phyloP scores from a whole-genome alignment of 2,888 invertebrate genomes.

The Drosophila lutescens region DNA sequence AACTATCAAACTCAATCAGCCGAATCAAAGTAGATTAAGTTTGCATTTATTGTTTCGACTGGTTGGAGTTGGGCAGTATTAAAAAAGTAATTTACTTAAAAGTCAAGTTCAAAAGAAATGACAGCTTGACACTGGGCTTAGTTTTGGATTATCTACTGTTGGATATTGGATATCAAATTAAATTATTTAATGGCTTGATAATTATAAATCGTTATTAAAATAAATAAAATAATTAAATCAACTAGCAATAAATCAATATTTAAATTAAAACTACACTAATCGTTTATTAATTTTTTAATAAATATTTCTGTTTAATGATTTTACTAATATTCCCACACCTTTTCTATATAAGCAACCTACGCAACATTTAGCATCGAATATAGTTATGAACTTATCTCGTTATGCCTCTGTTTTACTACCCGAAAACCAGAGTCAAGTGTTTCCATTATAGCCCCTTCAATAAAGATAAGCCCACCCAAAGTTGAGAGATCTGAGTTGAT shows the following conservation, averaged over 20 bases:
- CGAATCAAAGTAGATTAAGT: conserved; percentile 58
- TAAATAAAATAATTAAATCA: too few species aligned
- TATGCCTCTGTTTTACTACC: conserved; percentile 13
- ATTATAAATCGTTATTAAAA: too few species aligned
- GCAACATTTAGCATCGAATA: not conserved
- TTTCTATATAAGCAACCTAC: conserved; percentile 2
- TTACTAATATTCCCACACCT: too few species aligned
- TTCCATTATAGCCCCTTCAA: conserved; percentile 27
- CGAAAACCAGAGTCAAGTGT: conserved; percentile 13
- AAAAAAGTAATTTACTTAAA: conserved; percentile 15
- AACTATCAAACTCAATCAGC: conserved; percentile 62
- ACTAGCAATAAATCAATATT: too few species aligned
- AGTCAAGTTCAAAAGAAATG: not conserved
- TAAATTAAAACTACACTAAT: too few species aligned
- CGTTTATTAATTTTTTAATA: too few species aligned
- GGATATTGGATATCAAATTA: not conserved
- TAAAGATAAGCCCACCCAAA: conserved; percentile 33
- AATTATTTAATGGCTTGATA: too few species aligned
- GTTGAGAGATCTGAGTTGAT: conserved; percentile 15
- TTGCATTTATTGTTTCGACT: conserved; percentile 11
- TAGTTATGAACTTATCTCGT: conserved; percentile 5
- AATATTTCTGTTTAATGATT: too few species aligned
- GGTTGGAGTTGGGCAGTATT: conserved; percentile 6
- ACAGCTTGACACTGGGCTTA: conserved; percentile 9
- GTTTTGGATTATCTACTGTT: not conserved